Evolutionary conservation across 92 coral and sea anemone genomes (phyloP).

Genomic region (Epizoanthus scotinus): DNA sequence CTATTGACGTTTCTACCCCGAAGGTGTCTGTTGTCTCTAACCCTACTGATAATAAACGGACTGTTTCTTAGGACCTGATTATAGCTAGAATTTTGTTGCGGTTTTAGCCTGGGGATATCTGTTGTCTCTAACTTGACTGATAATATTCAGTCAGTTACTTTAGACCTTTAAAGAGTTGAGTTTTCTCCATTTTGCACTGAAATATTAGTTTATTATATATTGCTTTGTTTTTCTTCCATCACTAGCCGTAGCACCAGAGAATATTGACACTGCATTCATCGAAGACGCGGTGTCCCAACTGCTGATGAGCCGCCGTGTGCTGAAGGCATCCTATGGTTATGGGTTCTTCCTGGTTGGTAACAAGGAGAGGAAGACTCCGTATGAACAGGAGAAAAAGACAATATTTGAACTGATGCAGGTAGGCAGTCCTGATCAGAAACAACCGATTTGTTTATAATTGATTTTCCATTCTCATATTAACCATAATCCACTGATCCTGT

Average conservation of each 20-base stretch:
- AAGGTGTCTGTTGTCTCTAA: no score
- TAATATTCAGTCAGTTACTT: no score
- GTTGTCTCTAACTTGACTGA: no score
- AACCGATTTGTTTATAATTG: no score
- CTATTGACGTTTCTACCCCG: no score
- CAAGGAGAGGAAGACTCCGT: slow-evolving; percentile 75
- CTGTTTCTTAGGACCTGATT: no score
- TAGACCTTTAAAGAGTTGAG: not conserved
- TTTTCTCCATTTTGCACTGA: not conserved
- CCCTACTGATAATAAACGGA: no score
- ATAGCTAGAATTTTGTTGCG: no score
- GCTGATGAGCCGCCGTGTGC: slow-evolving; percentile 78
- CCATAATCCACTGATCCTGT: no score
- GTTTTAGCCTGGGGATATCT: no score
- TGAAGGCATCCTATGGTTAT: slow-evolving; percentile 90
- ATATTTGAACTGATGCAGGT: slow-evolving; percentile 99
- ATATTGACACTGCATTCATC: slow-evolving; percentile 84
- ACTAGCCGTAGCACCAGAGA: slow-evolving; percentile 71
- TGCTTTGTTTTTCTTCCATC: slow-evolving; percentile 6
- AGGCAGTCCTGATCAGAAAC: not conserved
- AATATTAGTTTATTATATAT: not conserved
- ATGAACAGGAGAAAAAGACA: slow-evolving; percentile 58
- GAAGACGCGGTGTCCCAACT: slow-evolving; percentile 91
- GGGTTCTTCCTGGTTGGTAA: slow-evolving; percentile 87
- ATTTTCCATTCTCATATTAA: no score